Evolutionary conservation across 1,140 invertebrate species (phyloP), one percentile per base, ranked within the genome.

Genomic region (Drosophila nasuta): DNA sequence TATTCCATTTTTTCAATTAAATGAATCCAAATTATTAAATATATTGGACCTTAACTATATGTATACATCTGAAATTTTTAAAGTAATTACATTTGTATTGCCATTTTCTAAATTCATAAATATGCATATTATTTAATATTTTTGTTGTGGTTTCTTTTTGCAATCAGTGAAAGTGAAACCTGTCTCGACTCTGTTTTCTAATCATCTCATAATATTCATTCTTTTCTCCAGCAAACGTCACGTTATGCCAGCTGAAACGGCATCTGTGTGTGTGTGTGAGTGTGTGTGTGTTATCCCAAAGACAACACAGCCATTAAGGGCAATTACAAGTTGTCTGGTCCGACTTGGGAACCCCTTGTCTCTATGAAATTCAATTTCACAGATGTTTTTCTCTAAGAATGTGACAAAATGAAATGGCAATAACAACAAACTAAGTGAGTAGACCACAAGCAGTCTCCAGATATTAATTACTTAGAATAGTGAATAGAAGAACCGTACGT

Each of bases 401-500:
- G 52, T 30, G 64, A 60, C 46, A 52, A 68, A 62, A 48, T 52
- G 3, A 65, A 43, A 30, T 48, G 30, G 15, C n/a, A 67, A 57
- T 5, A 60, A 45, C 43, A 6, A 65, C 41, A 13, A 43, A 13
- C 28, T 7, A 11, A 33, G 5, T 7, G 30, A 57, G 2, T 30
- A 57, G 60, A 11, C 20, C 46, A 72, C 72, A 77, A 43, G n/a
- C 41, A 13, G 41, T 63, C 20, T 48, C 48, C 75, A 49, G 45
- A 41, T 62, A 78, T 85, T 81, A 85, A 75, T 86, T 85, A 81
- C 82, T 79, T 56, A 77, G 62, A 49, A 45, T 54, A 67, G 41
- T 64, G 72, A 51, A 64, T 33, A 35, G 28, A 51, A 4, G 38
- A 35, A 38, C 7, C 57, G 1, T n/a, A 6, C 41, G n/a, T 43